Evolutionary conservation across 2,113 vertebrate genomes (phyloP).

Genomic region (Sakesphorus luctuosus): DNA sequence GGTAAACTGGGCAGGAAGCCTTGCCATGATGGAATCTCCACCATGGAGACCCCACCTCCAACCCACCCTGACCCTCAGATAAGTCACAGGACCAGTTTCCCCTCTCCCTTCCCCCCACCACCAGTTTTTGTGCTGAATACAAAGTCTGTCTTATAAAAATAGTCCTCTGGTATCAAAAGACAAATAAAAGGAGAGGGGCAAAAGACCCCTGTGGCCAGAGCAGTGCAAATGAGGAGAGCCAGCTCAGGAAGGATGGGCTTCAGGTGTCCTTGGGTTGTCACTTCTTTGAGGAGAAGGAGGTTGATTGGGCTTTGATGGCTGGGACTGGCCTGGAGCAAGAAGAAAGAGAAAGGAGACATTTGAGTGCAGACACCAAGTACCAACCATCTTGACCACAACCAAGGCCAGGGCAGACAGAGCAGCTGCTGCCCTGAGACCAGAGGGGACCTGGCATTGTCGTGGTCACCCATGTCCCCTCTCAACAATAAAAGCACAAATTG

Average conservation of each 20-base stretch:
- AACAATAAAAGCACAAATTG: neutral
- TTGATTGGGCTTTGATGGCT: conserved; percentile 78
- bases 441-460: neutral
- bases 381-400: neutral
- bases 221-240: conserved; percentile 72
- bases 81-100: neutral
- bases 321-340: conserved; percentile 69
- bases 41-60: neutral
- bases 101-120: neutral
- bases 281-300: conserved; percentile 77
- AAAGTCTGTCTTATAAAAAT: conserved; percentile 46
- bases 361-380: neutral
- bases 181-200: neutral
- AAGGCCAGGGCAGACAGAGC: neutral
- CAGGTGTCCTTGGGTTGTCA: conserved; percentile 67
- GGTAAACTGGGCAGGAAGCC: neutral
- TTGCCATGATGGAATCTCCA: neutral
- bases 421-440: neutral
- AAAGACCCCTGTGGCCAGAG: conserved; percentile 36
- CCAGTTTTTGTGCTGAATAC: conserved; percentile 6
- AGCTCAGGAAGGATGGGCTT: neutral
- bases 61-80: neutral
- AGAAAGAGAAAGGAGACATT: conserved; percentile 25
- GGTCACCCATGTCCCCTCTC: neutral
- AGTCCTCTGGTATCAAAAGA: conserved; percentile 68